Conservation (phyloP, 2,797 vertebrate genomes). For the Cryptoprocta ferox region DNA sequence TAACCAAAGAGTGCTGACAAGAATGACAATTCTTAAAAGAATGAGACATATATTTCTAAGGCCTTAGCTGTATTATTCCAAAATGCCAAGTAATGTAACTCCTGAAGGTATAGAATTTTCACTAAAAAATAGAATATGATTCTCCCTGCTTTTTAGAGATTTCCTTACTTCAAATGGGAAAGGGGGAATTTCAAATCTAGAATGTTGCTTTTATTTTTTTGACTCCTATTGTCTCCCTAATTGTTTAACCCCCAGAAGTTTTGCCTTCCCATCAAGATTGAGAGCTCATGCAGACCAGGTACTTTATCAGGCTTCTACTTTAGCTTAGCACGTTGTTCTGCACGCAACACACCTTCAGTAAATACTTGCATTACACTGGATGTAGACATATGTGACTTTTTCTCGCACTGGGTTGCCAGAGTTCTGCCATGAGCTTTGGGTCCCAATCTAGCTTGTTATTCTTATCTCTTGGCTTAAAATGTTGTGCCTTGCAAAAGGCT, state of each 20-base stretch:
- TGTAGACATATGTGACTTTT: background rate
- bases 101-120: background rate
- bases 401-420: background rate
- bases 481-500: conserved; percentile 65
- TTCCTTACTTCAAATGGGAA: conserved; percentile 2
- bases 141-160: background rate
- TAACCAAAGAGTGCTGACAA: background rate
- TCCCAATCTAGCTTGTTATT: conserved; percentile 51
- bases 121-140: background rate
- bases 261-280: background rate
- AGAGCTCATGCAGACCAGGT: background rate
- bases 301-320: background rate
- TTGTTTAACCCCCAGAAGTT: background rate
- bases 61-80: background rate
- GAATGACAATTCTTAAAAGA: background rate
- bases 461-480: conserved; percentile 68
- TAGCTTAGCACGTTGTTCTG: background rate
- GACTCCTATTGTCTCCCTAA: background rate
- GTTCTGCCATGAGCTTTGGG: conserved; percentile 35
- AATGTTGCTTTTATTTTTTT: background rate
- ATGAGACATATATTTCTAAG: background rate
- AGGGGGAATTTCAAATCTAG: background rate
- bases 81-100: background rate
- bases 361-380: background rate
- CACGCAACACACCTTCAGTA: background rate